These are phyloP conservation scores for Drosophila histrio DNA, from an alignment of 2,888 invertebrate species.

Conservation along the genomic window DNA sequence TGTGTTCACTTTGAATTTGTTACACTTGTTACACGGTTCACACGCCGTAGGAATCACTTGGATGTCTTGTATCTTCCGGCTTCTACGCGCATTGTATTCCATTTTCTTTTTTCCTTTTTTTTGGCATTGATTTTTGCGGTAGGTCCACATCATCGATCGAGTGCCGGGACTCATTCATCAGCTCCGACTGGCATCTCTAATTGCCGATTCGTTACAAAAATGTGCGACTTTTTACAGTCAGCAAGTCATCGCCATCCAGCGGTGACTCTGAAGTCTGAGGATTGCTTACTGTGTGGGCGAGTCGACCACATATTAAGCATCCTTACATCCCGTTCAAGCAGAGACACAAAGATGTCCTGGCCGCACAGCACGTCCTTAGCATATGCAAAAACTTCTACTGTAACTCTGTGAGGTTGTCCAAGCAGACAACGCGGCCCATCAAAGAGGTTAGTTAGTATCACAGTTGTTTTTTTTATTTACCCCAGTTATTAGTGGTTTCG, in stretches of 20 bases:
- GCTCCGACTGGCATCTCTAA: constrained; percentile 60
- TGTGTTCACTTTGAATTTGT: constrained; percentile 52
- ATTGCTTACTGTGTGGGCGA: constrained; percentile 42
- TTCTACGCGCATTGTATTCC: constrained; percentile 20
- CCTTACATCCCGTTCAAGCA: constrained; percentile 11
- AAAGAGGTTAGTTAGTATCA: background rate
- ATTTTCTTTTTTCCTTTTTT: constrained; percentile 30
- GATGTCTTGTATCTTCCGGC: constrained; percentile 61
- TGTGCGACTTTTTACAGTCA: constrained; percentile 63
- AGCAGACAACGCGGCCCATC: background rate
- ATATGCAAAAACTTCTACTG: constrained; percentile 1
- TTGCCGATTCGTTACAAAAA: constrained; percentile 75
- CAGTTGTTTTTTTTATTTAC: background rate
- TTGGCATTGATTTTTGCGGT: constrained; percentile 73
- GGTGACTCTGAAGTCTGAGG: constrained; percentile 3
- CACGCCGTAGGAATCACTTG: constrained; percentile 51
- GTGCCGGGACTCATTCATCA: constrained; percentile 62
- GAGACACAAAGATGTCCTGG: constrained; percentile 6
- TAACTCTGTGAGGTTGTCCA: background rate
- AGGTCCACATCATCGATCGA: constrained; percentile 75
- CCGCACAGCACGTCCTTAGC: constrained; percentile 2
- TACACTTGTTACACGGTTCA: constrained; percentile 80
- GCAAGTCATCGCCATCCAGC: constrained; percentile 18
- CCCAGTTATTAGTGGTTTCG: background rate
- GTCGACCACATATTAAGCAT: constrained; percentile 31